Conservation (phyloP, 1,140 invertebrate genomes). For the Marisa cornuarietis region DNA sequence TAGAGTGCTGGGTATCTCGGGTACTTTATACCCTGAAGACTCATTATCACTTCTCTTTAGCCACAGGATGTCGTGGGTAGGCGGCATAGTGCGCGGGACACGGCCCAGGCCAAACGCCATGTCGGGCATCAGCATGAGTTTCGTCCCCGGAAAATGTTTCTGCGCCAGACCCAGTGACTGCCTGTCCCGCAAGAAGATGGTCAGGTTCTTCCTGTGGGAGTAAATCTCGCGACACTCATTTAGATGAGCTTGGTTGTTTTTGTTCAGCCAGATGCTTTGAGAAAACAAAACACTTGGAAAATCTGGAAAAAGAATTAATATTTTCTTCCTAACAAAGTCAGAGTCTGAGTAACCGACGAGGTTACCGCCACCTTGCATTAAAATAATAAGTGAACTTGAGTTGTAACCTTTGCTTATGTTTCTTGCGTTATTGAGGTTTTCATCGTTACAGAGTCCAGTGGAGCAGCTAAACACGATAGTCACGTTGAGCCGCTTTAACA, state of each 20-base stretch:
- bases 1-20: conserved; percentile 1
- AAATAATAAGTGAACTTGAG: conserved; percentile 27
- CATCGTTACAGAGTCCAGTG: conserved; percentile 13
- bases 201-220: conserved; percentile 26
- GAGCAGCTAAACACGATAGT: conserved; percentile 33
- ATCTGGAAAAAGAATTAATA: conserved; percentile 23
- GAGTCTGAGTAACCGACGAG: conserved; percentile 27
- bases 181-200: conserved; percentile 34
- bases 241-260: conserved; percentile 5
- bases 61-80: conserved; percentile 28
- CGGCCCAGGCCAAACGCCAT: conserved; percentile 28
- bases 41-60: conserved; percentile 22
- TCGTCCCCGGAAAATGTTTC: conserved; percentile 18
- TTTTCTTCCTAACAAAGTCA: conserved; percentile 6
- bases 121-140: conserved; percentile 25
- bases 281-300: conserved; percentile 31
- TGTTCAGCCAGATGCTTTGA: conserved; percentile 29
- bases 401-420: conserved; percentile 8
- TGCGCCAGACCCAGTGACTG: conserved; percentile 25
- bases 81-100: conserved; percentile 8
- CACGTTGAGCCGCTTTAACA: conserved; percentile 27
- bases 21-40: conserved; percentile 4
- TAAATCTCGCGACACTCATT: conserved; percentile 17
- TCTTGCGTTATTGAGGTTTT: neutral
- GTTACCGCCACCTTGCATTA: conserved; percentile 39